phyloP scores from a whole-genome alignment of 2,113 vertebrate genomes.

The Sturnus vulgaris region DNA sequence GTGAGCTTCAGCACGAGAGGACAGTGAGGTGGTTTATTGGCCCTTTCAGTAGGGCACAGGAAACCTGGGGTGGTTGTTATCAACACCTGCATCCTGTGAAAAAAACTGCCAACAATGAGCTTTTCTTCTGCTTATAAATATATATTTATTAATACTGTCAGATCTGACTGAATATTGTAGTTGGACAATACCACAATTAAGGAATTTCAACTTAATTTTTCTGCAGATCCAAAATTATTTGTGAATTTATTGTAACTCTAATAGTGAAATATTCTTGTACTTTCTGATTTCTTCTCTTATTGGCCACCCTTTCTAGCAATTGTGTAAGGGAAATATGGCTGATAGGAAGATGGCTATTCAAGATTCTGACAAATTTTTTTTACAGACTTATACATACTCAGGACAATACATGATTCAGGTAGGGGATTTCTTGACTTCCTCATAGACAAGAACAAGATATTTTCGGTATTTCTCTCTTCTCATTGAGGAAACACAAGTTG shows the following conservation, averaged over 20 bases:
- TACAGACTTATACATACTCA: background rate
- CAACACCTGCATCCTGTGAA: slow-evolving; percentile 7
- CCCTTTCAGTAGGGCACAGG: background rate
- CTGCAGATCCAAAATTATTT: background rate
- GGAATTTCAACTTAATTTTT: background rate
- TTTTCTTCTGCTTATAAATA: background rate
- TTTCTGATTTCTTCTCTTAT: background rate
- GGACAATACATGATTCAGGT: background rate
- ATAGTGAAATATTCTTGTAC: background rate
- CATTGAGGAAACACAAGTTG: background rate
- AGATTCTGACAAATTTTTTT: background rate
- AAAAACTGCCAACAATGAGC: background rate
- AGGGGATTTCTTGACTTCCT: background rate
- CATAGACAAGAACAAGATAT: background rate
- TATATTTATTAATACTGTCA: slow-evolving; percentile 7
- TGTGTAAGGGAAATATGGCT: background rate
- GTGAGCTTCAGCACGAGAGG: background rate
- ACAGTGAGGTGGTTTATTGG: background rate
- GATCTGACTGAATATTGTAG: background rate
- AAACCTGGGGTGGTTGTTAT: background rate
- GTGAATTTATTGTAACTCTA: background rate
- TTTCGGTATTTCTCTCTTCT: background rate
- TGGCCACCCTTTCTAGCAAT: background rate
- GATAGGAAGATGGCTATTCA: background rate
- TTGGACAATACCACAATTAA: background rate